These are phyloP conservation scores for Tympanoctomys barrerae DNA, from an alignment of 2,797 vertebrate species.

Conservation along the genomic window DNA sequence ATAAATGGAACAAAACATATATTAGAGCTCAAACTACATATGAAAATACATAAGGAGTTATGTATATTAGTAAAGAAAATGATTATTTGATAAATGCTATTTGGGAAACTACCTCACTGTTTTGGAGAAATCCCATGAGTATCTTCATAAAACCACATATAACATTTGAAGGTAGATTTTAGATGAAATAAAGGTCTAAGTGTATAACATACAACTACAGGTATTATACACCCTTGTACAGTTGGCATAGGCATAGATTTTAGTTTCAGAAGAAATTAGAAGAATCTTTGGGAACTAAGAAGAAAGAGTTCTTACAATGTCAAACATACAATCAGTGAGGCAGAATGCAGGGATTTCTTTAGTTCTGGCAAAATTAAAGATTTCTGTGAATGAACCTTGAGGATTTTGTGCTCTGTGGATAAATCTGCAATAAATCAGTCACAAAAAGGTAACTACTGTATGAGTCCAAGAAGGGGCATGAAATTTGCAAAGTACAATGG, in stretches of 20 bases:
- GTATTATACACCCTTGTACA: not conserved
- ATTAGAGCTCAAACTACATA: not conserved
- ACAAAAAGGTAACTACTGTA: not conserved
- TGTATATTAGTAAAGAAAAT: not conserved
- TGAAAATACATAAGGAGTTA: not conserved
- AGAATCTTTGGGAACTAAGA: not conserved
- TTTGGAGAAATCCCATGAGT: not conserved
- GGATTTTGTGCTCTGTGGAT: not conserved
- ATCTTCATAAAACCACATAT: not conserved
- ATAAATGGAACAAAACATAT: not conserved
- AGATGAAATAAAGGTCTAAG: not conserved
- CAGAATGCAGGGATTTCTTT: slow-evolving; percentile 31
- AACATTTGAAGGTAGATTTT: not conserved
- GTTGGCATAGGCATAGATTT: not conserved
- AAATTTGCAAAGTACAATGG: not conserved
- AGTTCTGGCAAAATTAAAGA: slow-evolving; percentile 18
- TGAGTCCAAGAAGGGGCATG: not conserved
- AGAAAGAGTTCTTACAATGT: not conserved
- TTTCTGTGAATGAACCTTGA: not conserved
- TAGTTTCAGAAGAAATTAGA: not conserved
- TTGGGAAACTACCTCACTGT: not conserved
- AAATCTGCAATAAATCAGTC: not conserved
- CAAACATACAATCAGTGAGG: not conserved
- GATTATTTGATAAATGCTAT: not conserved
- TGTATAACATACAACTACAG: not conserved